Base-by-base conservation (phyloP, 64 coral and sea anemone genomes). In the Astreopora myriophthalma region DNA sequence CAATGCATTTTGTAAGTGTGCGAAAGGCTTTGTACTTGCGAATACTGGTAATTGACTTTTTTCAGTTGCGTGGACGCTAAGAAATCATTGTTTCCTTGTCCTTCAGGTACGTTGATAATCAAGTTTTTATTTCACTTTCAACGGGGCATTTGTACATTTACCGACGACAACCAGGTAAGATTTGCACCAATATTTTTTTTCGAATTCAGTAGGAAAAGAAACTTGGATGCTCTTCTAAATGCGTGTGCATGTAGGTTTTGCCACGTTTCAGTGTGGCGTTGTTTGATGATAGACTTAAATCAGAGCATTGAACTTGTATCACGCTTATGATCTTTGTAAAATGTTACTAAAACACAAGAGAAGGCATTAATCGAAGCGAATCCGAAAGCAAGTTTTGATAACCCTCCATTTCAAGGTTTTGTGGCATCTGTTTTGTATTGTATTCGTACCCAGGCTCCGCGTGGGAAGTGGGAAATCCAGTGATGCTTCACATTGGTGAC, bases 51-150 rank as follows among this genome's bases (percentile, higher is more conserved):
- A n/a, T n/a, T n/a, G n/a, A n/a, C n/a, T n/a, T n/a, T 11, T 46
- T 46, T 46, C 42, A 46, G 5, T n/a, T 26, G 6, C 61, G 5
- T 0, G 9, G 61, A 26, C 9, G 24, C 61, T 64, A 6, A 17
- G 61, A 46, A 46, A 58, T 58, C 55, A 66, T 77, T 61, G 6
- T 69, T 4, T 6, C 71, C 12, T 71, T 67, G n/a, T 79, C 55
- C 44, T 94, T 23, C 29, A 98, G 96, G 79, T 98, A 98, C 82
- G 96, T 98, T 23, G 96, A 98, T 58, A 98, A 98, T 65, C 96
- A 98, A 86, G 96, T 98, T 29, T 98, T 98, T 58, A 90, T 98
- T 46, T 91, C 93, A 14, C 71, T 98, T 51, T 94, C 92, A 10
- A 98, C 94, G 55, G 96, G 96, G 23, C 85, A 98, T 39, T 90